Evolutionary conservation across 2,888 invertebrate species (phyloP), one percentile per base, ranked within the genome.

Genomic region (Capitulum mitella): DNA sequence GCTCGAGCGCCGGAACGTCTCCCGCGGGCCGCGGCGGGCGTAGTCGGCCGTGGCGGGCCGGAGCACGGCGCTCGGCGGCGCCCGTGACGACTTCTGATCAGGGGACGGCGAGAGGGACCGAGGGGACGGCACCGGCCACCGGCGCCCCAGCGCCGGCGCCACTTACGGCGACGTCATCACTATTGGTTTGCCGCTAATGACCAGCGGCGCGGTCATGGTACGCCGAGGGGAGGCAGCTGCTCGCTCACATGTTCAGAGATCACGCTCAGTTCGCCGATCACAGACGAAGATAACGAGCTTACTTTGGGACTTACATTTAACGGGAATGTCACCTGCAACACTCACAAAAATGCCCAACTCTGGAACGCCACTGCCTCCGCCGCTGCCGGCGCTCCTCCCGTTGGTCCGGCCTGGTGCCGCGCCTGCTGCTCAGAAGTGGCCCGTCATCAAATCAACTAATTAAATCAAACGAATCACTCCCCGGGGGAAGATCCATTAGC

Each of bases 391-490:
- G n/a, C n/a, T n/a, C n/a, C n/a, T n/a, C n/a, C n/a, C n/a, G n/a
- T n/a, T n/a, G n/a, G n/a, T n/a, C n/a, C n/a, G 12, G 16, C n/a
- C 37, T 70, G 40, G 26, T 26, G 2, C 8, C 40, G 70, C 70
- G 26, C 37, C 26, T 40, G 70, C 6, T 16, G 22, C 70, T 70
- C 70, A 37, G 37, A 40, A 70, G 40, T 70, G 37, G 70, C 70
- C 40, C 37, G 70, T 64, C 70, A 70, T 70, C 70, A 70, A 70
- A 70, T 70, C 70, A 40, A 40, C 70, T 40, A 70, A 70, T 70
- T 70, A 70, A 40, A 70, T 70, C 70, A 37, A 37, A 10, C 70
- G 70, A 70, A 40, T 70, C 70, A 16, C 6, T 37, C 40, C 70
- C 19, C 26, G 40, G 40, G 37, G 70, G 29, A 26, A 2, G 70